Conservation (phyloP, 2,888 invertebrate species). For the Synergus laeviventris region DNA sequence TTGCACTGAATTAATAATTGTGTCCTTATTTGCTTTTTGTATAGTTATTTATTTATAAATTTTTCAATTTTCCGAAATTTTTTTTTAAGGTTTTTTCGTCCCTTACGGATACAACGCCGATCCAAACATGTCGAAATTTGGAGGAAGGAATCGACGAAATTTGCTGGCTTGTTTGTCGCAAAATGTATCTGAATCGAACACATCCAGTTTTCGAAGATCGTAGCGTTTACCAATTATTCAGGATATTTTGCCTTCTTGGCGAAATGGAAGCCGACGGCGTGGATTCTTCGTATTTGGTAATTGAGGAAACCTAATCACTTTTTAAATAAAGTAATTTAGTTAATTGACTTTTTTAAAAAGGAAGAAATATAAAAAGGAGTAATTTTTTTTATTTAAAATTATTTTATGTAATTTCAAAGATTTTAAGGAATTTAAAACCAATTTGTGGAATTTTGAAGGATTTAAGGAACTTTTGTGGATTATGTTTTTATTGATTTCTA, state of each 20-base stretch:
- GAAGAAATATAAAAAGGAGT: not conserved
- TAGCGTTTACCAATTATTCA: constrained; percentile 84
- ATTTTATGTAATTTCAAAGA: too few species aligned
- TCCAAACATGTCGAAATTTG: constrained; percentile 67
- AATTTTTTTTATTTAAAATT: too few species aligned
- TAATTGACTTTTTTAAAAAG: not conserved
- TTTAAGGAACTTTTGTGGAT: too few species aligned
- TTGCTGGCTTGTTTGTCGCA: constrained; percentile 89
- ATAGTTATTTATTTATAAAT: not conserved
- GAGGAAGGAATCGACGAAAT: constrained; percentile 77
- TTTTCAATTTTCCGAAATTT: not conserved
- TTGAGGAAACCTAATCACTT: not conserved
- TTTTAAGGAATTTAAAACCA: too few species aligned
- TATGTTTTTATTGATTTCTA: constrained; percentile 15
- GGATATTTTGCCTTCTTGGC: constrained; percentile 87
- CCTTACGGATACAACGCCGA: constrained; percentile 70
- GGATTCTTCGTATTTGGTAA: constrained; percentile 77
- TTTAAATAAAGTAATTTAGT: not conserved
- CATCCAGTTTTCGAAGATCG: constrained; percentile 81
- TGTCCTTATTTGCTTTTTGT: not conserved
- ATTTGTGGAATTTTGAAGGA: too few species aligned
- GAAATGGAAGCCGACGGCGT: constrained; percentile 83
- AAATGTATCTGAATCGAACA: constrained; percentile 80
- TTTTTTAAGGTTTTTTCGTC: constrained; percentile 73
- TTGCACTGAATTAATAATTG: not conserved